A percentile compares a stretch with the other conserved stretches of the same genome.
Evolutionary conservation across 2,113 vertebrate species (phyloP).

Genomic region (Passer domesticus): DNA sequence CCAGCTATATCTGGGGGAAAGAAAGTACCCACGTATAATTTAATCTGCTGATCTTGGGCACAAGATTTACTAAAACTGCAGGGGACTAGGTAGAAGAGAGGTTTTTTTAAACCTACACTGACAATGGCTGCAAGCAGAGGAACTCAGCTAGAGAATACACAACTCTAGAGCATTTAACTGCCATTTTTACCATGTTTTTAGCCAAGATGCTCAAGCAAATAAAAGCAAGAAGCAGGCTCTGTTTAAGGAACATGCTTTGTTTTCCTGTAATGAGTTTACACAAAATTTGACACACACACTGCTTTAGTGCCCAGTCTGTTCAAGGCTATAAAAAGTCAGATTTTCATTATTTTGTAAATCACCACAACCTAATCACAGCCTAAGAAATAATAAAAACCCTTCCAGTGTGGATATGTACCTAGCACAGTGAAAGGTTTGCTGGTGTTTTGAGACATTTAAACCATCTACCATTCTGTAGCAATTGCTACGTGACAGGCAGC

Average conservation of each 20-base stretch:
- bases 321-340: background rate
- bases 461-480: background rate
- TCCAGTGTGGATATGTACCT: background rate
- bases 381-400: background rate
- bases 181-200: constrained; percentile 40
- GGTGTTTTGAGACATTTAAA: background rate
- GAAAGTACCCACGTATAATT: rapidly evolving
- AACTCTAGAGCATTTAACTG: background rate
- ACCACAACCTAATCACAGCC: background rate
- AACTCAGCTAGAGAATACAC: background rate
- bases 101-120: background rate
- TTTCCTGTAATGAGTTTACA: background rate
- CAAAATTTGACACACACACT: background rate
- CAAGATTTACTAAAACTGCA: background rate
- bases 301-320: background rate
- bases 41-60: background rate
- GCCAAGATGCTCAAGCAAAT: background rate
- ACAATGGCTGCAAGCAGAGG: background rate
- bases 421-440: background rate
- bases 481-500: background rate
- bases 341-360: background rate
- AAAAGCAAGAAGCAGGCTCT: background rate
- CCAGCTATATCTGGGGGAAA: background rate
- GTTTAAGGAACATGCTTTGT: background rate
- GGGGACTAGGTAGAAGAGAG: background rate